Evolutionary conservation across 2,113 vertebrate species (phyloP), one percentile per base, ranked within the genome.

Genomic region (Lipophrys pholis): DNA sequence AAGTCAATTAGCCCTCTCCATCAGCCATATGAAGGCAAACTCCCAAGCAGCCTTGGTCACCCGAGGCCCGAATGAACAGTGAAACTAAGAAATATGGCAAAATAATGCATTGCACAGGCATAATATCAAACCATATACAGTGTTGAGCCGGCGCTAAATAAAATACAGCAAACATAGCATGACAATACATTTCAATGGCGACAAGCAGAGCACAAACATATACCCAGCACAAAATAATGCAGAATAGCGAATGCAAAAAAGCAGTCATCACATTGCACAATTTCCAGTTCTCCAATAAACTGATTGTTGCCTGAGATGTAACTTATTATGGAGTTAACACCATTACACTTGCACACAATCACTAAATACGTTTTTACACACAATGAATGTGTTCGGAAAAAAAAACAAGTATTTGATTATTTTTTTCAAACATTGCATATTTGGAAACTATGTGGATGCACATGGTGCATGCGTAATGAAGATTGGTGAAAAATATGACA

Each of bases 1-100:
- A 70, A 84, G 82, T 87, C 87, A 87, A 86, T 89, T 83, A 90
- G 78, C 40, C 75, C 74, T 73, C 73, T 77, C 71, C 77, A 84
- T 79, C 84, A 87, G 76, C 87, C 76, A 84, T 61, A 82, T 69
- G 80, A 84, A 78, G 83, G 81, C 64, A 71, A 81, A 83, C 57
- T 74, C 60, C 42, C 21, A 30, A 61, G 6, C 65, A 42, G 63
- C 61, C 55, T 51, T 0, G 71, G 62, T 66, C 78, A 74, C 70
- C 78, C 73, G 57, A 66, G 53, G 41, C 61, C 59, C 67, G 74
- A 62, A 59, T 80, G 69, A 80, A 73, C 73, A 73, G 46, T 76
- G 43, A 48, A 82, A 62, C 49, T 53, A 55, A 21, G 54, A 81
- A 74, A 63, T 40, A 72, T 14, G 59, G 21, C 21, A 30, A 30